Conservation (phyloP, 2,113 vertebrate species). For the Sturnira hondurensis region DNA sequence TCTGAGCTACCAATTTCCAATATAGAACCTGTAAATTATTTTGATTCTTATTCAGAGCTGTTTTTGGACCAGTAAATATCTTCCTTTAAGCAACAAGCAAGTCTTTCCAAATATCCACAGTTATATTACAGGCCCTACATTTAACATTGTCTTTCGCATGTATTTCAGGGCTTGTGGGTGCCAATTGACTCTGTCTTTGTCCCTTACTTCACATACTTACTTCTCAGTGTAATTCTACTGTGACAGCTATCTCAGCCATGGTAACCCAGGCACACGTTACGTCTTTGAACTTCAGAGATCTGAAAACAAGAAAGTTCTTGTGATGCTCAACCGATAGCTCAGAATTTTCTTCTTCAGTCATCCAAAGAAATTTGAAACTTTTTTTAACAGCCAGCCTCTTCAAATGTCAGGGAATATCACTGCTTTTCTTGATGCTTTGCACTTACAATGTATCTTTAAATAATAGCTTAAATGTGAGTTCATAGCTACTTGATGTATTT, state of each 20-base stretch:
- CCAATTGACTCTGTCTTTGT: background rate
- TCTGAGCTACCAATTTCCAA: background rate
- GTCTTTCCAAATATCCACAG: background rate
- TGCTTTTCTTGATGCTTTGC: constrained; percentile 26
- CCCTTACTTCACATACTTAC: background rate
- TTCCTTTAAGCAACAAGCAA: background rate
- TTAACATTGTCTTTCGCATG: background rate
- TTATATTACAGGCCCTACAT: background rate
- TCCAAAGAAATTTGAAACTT: background rate
- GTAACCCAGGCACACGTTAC: background rate
- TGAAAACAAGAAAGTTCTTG: constrained; percentile 41
- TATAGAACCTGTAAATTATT: background rate
- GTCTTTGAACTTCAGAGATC: constrained; percentile 56
- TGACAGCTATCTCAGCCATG: background rate
- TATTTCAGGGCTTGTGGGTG: background rate
- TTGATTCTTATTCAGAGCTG: background rate
- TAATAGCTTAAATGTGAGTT: constrained; percentile 50
- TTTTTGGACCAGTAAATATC: background rate
- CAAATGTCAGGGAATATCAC: background rate
- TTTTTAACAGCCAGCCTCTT: constrained; percentile 13
- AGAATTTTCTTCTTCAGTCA: constrained; percentile 8
- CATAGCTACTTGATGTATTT: constrained; percentile 64
- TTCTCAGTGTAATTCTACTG: background rate
- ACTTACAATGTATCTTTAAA: constrained; percentile 37
- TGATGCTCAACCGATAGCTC: background rate